Base-by-base conservation (phyloP, 2,113 vertebrate genomes). In the Empidonax alnorum region DNA sequence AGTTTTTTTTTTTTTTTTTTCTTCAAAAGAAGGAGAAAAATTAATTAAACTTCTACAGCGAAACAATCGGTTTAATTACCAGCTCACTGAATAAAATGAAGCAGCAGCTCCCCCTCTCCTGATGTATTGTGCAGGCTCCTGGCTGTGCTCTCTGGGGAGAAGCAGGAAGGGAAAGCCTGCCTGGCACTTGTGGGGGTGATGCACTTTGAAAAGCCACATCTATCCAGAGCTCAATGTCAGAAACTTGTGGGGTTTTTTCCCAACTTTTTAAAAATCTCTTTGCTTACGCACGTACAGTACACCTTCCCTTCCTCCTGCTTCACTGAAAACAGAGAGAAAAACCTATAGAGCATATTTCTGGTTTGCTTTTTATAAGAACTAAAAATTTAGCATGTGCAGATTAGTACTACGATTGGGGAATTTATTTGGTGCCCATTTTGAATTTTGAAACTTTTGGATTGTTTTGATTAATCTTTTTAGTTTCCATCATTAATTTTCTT, bases 401-500 rank as follows among this genome's bases (percentile, higher is more conserved):
- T 62, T 84, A 76, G 76, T 62, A 16, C 25, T 55, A 5, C 0
- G 0, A 28, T 76, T 69, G 44, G 85, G 68, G 23, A 35, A 55
- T 83, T 73, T 73, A 30, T 79, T 90, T 91, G 22, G n/a, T 76
- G 21, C 66, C 28, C 12, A 49, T 50, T 46, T 52, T 33, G 18
- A 68, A 78, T 87, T 82, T 59, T 61, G 61, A 74, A 77, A 24
- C 42, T 68, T 66, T 3, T 77, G 52, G 17, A 44, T 78, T 89
- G 25, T 75, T 90, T 56, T 77, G 24, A 50, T 86, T 84, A 67
- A 67, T 75, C 61, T 86, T 35, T 91, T 63, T 59, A 61, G 30
- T 63, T 90, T 78, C 12, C 20, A 56, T 92, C 61, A 63, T 50
- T 88, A 71, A 68, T 92, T 90, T 79, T 67, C 55, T 84, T 93